Base-by-base conservation (phyloP, 2,888 invertebrate genomes). In the Gymnoscelis rufifasciata region DNA sequence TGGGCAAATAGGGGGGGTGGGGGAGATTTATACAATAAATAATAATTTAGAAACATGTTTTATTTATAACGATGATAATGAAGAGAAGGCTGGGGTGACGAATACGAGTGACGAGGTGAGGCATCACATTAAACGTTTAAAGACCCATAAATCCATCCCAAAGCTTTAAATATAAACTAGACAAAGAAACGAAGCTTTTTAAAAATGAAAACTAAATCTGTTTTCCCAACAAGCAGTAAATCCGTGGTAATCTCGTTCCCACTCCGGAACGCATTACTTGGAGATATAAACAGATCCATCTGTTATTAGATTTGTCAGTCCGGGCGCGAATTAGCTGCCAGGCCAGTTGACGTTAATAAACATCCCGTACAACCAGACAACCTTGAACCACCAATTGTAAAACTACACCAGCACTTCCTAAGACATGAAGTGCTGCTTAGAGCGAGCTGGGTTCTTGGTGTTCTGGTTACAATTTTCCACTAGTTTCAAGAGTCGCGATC, bases 251-350 rank as follows among this genome's bases (percentile, higher is more conserved):
- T 15, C 19, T 3, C 35, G 29, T 10, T 24, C 35, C 27, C 14
- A 35, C 23, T 36, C 28, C 36, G 19, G 15, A 15, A 7, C 19
- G n/a, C 39, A n/a, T 29, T 31, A 35, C 47, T 26, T 35, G 7
- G 12, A 10, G n/a, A 30, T 35, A 26, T 50, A 36, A 50, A 50
- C 5, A 19, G 23, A 29, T 13, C 41, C 74, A 71, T 65, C 70
- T 64, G 63, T 71, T 74, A 77, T 76, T 78, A 74, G 77, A 76
- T 81, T 82, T 76, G 78, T 74, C 80, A 70, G 70, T 78, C 71
- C 65, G 59, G 51, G 62, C 61, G 63, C 68, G 66, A 79, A 78
- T 81, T 78, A 81, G 69, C 69, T 63, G 71, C 70, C 70, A 62
- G 51, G 56, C 58, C 59, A 68, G 68, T 73, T 73, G 76, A 78